Base-by-base conservation (phyloP, 1,140 invertebrate genomes). In the Choristoneura fumiferana region DNA sequence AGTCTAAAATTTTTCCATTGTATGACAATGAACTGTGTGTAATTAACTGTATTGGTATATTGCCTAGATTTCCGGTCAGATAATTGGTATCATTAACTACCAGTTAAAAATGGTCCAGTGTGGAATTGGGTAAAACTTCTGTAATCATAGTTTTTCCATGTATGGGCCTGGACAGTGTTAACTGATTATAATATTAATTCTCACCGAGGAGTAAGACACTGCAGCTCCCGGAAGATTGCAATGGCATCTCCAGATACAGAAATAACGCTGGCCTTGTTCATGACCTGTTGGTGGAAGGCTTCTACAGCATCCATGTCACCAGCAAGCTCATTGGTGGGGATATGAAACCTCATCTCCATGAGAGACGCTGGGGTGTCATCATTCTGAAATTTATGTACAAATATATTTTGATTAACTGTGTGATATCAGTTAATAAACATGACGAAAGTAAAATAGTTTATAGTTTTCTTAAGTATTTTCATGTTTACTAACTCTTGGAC, bases 291-390 rank as follows among this genome's bases (percentile, higher is more conserved):
- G 75, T 98, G 95, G 91, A 99, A 99, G 37, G 96, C 94, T 78
- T 98, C 96, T 0, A 99, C 97, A 2, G 97, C 94, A 90, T 99
- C 97, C 71, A 94, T 91, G 75, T 97, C 97, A 9, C 94, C 94
- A 1, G 92, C 93, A 38, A 96, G 91, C 70, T 97, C 96, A 70
- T 92, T 95, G 0, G 95, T 91, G 10, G 98, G 98, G 80, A 99
- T 98, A 84, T 99, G 97, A 84, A 99, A 99, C 36, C 99, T 91
- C 93, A 99, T 96, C 91, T 99, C 99, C 92, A 98, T 95, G 53
- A 99, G 90, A 76, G 96, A 97, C 0, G 99, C 97, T 4, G 98
- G 95, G 1, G 97, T 97, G 90, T 99, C 98, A 82, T 99, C 98
- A 91, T 99, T 99, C 92, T 96, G 84, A 75, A 85, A 72, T 17